Percentiles rank a stretch among this genome's conserved stretches.
Conservation (phyloP, 2,888 invertebrate genomes). For the Eutolmus rufibarbis region DNA sequence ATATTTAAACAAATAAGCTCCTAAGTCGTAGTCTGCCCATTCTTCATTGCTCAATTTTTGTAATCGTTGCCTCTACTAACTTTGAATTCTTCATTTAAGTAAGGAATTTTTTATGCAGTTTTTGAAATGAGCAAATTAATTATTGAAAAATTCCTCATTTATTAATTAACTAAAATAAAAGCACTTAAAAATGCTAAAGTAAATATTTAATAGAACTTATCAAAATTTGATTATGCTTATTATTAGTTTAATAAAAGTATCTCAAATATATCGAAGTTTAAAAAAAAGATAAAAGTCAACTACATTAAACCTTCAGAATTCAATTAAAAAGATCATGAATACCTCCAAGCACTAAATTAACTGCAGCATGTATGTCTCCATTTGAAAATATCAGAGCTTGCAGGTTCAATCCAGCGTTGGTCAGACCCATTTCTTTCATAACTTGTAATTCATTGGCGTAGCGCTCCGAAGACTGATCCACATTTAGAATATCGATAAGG, state of each 20-base stretch:
- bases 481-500: background rate
- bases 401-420: constrained; percentile 83
- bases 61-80: no score
- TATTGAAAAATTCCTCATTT: no score
- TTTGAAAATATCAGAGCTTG: constrained; percentile 78
- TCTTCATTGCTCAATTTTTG: no score
- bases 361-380: constrained; percentile 90
- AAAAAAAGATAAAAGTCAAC: background rate
- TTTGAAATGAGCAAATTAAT: no score
- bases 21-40: no score
- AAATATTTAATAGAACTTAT: background rate
- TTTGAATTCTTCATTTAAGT: no score
- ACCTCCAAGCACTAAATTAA: constrained; percentile 79
- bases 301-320: background rate
- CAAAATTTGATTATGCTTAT: background rate
- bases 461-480: constrained; percentile 50
- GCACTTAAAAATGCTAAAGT: background rate
- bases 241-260: background rate
- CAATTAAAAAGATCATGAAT: constrained; percentile 5
- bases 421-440: constrained; percentile 91
- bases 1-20: no score
- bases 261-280: background rate
- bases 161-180: no score
- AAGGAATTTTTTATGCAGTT: no score
- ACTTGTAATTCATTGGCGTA: constrained; percentile 71